Evolutionary conservation across 2,113 vertebrate genomes (phyloP).

Genomic region (Plotosus lineatus): DNA sequence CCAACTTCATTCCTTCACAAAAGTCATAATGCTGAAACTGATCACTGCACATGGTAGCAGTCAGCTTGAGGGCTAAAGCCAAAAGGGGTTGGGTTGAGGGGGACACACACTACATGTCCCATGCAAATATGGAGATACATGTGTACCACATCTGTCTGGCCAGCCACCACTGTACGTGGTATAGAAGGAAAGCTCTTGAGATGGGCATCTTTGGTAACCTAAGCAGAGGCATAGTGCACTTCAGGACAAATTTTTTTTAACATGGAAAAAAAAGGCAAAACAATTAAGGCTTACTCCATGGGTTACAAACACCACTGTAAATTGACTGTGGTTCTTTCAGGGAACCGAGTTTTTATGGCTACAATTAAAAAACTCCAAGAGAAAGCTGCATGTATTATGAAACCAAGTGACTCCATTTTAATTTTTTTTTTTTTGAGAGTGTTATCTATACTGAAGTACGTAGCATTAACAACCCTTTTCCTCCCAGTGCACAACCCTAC

Average conservation of each 20-base stretch:
- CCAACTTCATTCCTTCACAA: slow-evolving; percentile 23
- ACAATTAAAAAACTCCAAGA: slow-evolving; percentile 64
- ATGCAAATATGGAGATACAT: slow-evolving; percentile 67
- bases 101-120: slow-evolving; percentile 49
- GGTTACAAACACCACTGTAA: slow-evolving; percentile 60
- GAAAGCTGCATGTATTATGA: slow-evolving; percentile 47
- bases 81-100: not conserved
- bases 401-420: not conserved
- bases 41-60: slow-evolving; percentile 16
- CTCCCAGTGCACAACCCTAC: not conserved
- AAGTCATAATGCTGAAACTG: slow-evolving; percentile 32
- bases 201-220: slow-evolving; percentile 77
- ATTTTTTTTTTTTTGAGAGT: too few relatives aligned
- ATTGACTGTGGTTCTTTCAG: slow-evolving; percentile 62
- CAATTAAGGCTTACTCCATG: slow-evolving; percentile 47
- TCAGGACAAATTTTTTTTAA: slow-evolving; percentile 22
- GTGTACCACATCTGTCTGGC: slow-evolving; percentile 75
- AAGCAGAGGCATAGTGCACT: slow-evolving; percentile 71
- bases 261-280: slow-evolving; percentile 10
- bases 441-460: slow-evolving; percentile 2
- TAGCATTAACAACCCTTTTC: not conserved
- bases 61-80: slow-evolving; percentile 25
- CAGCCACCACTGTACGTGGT: slow-evolving; percentile 74
- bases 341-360: slow-evolving; percentile 59
- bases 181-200: slow-evolving; percentile 76